Conservation (phyloP, 2,113 vertebrate genomes). For the Mustela nigripes region DNA sequence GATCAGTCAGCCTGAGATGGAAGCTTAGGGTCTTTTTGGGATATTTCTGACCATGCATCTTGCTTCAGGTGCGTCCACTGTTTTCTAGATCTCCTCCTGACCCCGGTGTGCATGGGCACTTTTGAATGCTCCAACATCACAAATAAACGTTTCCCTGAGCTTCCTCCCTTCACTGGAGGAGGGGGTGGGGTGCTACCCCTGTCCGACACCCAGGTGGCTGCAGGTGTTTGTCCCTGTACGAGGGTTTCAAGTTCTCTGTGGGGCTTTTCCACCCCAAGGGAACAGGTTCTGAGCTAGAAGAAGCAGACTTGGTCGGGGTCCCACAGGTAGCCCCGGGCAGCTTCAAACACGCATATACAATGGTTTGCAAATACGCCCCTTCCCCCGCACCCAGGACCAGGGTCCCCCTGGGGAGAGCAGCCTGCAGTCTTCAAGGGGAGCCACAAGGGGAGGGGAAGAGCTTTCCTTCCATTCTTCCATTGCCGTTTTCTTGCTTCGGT, state of each 20-base stretch:
- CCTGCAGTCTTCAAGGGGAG: background rate
- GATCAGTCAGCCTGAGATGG: background rate
- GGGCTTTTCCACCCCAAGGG: background rate
- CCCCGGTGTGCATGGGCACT: rapidly evolving
- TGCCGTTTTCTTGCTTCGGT: background rate
- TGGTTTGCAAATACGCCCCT: too few relatives aligned
- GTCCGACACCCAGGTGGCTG: background rate
- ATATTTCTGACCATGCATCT: background rate
- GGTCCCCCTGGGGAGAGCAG: background rate
- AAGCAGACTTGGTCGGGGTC: background rate
- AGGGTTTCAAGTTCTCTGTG: background rate
- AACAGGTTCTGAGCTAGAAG: background rate
- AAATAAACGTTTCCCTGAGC: background rate
- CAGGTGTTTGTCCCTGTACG: rapidly evolving
- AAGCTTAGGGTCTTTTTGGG: background rate
- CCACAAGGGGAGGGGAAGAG: background rate
- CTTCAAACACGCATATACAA: background rate
- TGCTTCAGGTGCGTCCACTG: rapidly evolving
- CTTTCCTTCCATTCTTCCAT: background rate
- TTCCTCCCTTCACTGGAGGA: background rate
- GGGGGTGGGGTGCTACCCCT: background rate
- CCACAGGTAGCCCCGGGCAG: rapidly evolving
- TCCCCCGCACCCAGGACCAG: rapidly evolving
- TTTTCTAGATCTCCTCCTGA: background rate
- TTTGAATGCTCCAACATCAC: background rate